Percentiles rank a stretch among this genome's conserved stretches.
These are phyloP conservation scores for Poeciliopsis presidionis DNA, from an alignment of 2,797 vertebrate genomes.

Conservation along the genomic window DNA sequence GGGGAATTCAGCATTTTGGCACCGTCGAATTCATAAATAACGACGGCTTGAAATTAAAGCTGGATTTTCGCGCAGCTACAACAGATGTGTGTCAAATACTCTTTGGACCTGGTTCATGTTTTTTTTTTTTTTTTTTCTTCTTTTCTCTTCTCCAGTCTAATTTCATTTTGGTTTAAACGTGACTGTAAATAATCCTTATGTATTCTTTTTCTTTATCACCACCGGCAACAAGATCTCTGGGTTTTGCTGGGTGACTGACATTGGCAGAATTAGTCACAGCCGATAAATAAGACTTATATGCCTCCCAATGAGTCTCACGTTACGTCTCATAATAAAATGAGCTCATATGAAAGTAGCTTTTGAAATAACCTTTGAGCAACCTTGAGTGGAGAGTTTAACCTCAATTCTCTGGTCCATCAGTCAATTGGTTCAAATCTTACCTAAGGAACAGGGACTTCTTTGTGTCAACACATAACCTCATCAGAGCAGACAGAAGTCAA, in stretches of 20 bases:
- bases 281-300: too few relatives aligned
- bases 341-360: too few relatives aligned
- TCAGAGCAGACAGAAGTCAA: too few relatives aligned
- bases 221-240: neutral
- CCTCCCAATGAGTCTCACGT: too few relatives aligned
- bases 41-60: slow-evolving; percentile 47
- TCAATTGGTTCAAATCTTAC: too few relatives aligned
- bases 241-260: neutral
- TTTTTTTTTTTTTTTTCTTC: too few relatives aligned
- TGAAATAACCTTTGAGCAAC: too few relatives aligned
- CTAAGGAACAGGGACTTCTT: too few relatives aligned
- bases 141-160: slow-evolving; percentile 8
- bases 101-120: slow-evolving; percentile 18
- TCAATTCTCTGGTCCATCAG: too few relatives aligned
- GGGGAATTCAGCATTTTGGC: slow-evolving; percentile 32
- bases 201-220: neutral
- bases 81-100: slow-evolving; percentile 27
- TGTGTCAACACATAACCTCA: too few relatives aligned
- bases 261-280: neutral
- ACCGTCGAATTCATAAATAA: slow-evolving; percentile 56
- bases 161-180: slow-evolving; percentile 3
- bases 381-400: too few relatives aligned
- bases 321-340: too few relatives aligned
- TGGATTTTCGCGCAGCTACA: slow-evolving; percentile 7
- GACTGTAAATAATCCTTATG: neutral